Base-by-base conservation (phyloP, 2,113 vertebrate genomes). In the Apus apus region DNA sequence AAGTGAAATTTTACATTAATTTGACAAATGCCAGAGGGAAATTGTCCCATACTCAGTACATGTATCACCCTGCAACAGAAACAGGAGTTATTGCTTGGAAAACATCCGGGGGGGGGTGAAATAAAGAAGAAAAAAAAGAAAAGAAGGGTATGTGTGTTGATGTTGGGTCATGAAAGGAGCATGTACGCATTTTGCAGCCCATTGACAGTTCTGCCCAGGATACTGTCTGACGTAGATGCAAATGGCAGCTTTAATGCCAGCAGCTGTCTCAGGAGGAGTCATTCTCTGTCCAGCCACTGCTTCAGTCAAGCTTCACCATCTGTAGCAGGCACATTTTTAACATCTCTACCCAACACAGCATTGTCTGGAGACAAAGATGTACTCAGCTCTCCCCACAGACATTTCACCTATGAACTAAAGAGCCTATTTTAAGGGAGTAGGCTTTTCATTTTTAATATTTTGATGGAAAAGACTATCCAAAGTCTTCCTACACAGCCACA, bases 321-420 rank as follows among this genome's bases (percentile, higher is more conserved):
- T 75, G 18, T 13, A 20, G 1, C 3, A 1, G 45, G 17, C 21
- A 61, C 0, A 0, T 40, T 58, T 78, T 48, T 13, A 73, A 61
- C 15, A 29, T 38, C 66, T 82, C 66, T 68, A 60, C 40, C 40
- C 2, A 0, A 20, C 46, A 67, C 51, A 40, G 18, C 64, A 36
- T 7, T 23, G 15, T 40, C 21, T 13, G 15, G 16, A 85, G 9
- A 43, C 80, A 87, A 79, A 14, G 0, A 40, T 1, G 0, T 1
- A 0, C 8, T 72, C 58, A 75, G 45, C 11, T 20, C 27, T 73
- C 30, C 51, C 9, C 43, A 43, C 1, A 8, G 5, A 17, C 11
- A 65, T 90, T 36, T 89, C 34, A 72, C 29, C 48, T 82, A 23
- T 17, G 4, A 76, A 73, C 29, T 76, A 27, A 79, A 75, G 8